phyloP scores from a whole-genome alignment of 2,113 vertebrate genomes.

The Circaetus cinerascens region DNA sequence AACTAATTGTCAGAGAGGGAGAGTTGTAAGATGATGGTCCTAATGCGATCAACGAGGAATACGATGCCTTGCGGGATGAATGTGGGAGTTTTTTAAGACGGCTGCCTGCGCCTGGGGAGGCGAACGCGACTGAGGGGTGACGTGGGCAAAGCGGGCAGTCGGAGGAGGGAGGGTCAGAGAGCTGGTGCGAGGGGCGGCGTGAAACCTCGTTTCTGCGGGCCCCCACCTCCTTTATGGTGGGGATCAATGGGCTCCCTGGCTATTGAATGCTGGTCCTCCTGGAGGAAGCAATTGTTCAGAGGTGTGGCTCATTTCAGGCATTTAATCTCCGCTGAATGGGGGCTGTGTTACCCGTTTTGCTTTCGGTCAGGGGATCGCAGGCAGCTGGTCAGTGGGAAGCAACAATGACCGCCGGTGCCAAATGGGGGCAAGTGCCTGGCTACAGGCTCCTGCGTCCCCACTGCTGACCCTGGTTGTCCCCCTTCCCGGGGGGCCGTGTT shows the following conservation, averaged over 20 bases:
- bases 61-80: background rate
- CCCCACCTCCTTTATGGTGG: constrained; percentile 52
- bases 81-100: background rate
- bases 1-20: constrained; percentile 68
- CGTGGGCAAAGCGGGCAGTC: background rate
- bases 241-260: constrained; percentile 64
- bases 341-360: constrained; percentile 71
- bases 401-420: constrained; percentile 57
- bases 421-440: background rate
- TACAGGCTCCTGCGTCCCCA: constrained; percentile 8
- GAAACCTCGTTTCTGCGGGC: background rate
- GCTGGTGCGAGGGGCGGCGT: background rate
- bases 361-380: constrained; percentile 55
- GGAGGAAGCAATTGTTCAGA: constrained; percentile 69
- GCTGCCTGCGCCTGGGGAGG: background rate
- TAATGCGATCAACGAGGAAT: background rate
- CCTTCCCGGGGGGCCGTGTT: constrained; percentile 11
- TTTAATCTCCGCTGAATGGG: constrained; percentile 72
- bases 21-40: constrained; percentile 41
- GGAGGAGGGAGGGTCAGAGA: background rate
- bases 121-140: background rate
- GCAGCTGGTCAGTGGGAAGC: constrained; percentile 75
- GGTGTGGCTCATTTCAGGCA: constrained; percentile 74
- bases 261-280: constrained; percentile 62
- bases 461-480: constrained; percentile 53